A percentile compares a stretch with the other conserved stretches of the same genome.
Conservation (phyloP, 2,113 vertebrate genomes). For the Pluvialis apricaria region DNA sequence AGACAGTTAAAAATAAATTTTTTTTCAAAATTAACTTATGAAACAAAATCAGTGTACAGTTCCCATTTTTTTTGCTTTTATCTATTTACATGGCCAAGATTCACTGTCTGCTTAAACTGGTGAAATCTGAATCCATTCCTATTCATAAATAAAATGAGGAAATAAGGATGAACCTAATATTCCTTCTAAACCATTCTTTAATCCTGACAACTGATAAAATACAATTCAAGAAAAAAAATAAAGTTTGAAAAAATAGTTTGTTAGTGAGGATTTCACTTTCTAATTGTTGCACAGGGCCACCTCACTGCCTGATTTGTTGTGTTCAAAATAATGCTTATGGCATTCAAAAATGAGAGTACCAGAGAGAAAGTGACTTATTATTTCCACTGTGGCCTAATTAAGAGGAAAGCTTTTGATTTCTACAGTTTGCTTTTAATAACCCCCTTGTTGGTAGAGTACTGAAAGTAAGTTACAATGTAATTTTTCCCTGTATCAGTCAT, state of each 20-base stretch:
- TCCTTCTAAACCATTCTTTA: background rate
- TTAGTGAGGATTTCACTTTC: background rate
- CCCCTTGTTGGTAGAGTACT: background rate
- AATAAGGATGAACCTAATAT: background rate
- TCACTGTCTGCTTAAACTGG: background rate
- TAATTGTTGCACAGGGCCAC: background rate
- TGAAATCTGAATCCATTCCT: background rate
- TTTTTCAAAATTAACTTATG: background rate
- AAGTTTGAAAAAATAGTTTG: background rate
- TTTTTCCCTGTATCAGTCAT: background rate
- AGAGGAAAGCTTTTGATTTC: constrained; percentile 10
- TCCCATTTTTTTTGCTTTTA: background rate
- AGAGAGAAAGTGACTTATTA: background rate
- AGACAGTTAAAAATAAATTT: background rate
- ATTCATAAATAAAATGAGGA: background rate
- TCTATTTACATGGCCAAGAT: background rate
- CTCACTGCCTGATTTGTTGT: background rate
- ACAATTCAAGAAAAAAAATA: background rate
- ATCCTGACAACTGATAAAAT: background rate
- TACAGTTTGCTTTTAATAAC: background rate
- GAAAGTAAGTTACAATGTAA: background rate
- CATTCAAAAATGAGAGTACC: background rate
- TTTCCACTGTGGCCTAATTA: constrained; percentile 35
- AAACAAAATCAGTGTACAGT: background rate
- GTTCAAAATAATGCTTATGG: background rate